Conservation (phyloP, 2,888 invertebrate genomes). For the Hypena proboscidalis region DNA sequence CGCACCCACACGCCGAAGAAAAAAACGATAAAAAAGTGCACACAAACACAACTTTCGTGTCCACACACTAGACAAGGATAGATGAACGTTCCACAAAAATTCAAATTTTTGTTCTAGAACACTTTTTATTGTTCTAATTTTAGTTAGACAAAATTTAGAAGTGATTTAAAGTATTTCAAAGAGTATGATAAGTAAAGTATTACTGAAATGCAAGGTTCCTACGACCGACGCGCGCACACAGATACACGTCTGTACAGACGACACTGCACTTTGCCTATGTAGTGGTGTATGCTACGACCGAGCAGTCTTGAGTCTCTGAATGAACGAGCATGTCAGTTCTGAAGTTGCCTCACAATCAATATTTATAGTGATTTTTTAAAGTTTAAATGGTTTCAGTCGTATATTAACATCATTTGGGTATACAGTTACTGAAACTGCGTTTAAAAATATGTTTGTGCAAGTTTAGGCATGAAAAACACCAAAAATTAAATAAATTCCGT, state of each 20-base stretch:
- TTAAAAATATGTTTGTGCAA: too few relatives aligned
- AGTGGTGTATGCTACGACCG: conserved; percentile 59
- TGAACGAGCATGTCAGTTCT: conserved; percentile 10
- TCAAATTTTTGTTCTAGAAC: conserved; percentile 11
- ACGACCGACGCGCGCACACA: conserved; percentile 74
- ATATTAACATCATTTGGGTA: too few relatives aligned
- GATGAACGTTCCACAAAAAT: conserved; percentile 24
- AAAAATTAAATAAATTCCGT: too few relatives aligned
- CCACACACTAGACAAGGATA: conserved; percentile 51
- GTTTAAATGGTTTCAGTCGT: neutral
- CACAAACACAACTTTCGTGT: conserved; percentile 61
- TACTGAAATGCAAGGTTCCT: conserved; percentile 79
- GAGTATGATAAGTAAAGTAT: conserved; percentile 69
- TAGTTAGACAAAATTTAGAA: conserved; percentile 38
- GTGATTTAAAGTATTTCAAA: conserved; percentile 62
- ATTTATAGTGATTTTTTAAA: neutral
- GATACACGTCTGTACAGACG: conserved; percentile 55
- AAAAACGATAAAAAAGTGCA: conserved; percentile 83
- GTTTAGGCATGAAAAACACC: too few relatives aligned
- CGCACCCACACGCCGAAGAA: conserved; percentile 81
- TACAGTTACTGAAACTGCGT: too few relatives aligned
- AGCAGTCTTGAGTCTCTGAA: conserved; percentile 47
- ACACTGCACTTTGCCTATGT: conserved; percentile 71
- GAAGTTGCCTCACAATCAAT: neutral
- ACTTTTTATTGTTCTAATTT: conserved; percentile 16